phyloP scores from a whole-genome alignment of 2,888 invertebrate genomes.

The Eupithecia vulgata region DNA sequence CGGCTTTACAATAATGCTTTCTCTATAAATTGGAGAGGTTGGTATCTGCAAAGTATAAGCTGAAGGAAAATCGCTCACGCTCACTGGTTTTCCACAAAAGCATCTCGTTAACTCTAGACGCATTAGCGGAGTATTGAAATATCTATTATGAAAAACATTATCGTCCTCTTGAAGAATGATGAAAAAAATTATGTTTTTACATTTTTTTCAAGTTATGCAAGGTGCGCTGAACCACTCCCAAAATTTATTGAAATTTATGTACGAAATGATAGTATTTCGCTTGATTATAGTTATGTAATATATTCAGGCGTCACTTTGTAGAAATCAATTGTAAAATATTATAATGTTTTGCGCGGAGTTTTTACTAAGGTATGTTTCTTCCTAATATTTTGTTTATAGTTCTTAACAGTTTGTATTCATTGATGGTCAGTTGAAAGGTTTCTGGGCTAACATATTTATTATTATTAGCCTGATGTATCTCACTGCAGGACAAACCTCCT shows the following conservation, averaged over 20 bases:
- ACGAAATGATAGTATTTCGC: neutral
- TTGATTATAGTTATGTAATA: too few relatives aligned
- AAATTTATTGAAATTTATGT: neutral
- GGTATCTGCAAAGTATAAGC: conserved; percentile 23
- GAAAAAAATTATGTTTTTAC: neutral
- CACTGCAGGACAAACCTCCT: too few relatives aligned
- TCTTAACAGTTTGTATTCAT: too few relatives aligned
- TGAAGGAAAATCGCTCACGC: conserved; percentile 26
- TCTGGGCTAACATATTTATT: too few relatives aligned
- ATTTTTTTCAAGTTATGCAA: neutral
- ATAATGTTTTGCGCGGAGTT: too few relatives aligned
- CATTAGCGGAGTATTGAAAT: conserved; percentile 44
- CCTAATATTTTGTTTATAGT: neutral
- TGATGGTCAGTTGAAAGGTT: too few relatives aligned
- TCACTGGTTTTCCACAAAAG: conserved; percentile 43
- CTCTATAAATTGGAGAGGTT: conserved; percentile 20
- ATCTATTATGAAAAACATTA: conserved; percentile 36
- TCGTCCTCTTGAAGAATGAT: conserved; percentile 9
- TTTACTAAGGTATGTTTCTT: too few relatives aligned
- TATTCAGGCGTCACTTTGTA: too few relatives aligned
- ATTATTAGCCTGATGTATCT: too few relatives aligned
- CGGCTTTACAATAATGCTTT: neutral
- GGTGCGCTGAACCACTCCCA: neutral
- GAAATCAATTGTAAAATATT: too few relatives aligned
- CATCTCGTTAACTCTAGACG: conserved; percentile 46